A percentile compares a stretch with the other conserved stretches of the same genome.
phyloP scores from a whole-genome alignment of 2,888 invertebrate species.

The Boloria euphrosyne region DNA sequence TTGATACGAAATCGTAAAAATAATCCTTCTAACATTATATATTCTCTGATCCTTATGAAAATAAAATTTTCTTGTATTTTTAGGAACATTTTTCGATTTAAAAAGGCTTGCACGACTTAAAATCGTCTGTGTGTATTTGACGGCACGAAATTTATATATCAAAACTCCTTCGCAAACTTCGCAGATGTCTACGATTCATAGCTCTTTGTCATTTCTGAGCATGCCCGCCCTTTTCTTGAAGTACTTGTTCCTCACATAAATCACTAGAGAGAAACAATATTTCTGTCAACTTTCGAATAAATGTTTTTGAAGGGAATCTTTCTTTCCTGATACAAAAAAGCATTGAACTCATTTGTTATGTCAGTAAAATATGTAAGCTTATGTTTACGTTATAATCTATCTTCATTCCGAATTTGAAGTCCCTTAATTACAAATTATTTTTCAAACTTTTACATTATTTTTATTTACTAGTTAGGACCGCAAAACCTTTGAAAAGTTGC shows the following conservation, averaged over 20 bases:
- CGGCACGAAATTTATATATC: conserved; percentile 14
- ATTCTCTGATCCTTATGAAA: neutral
- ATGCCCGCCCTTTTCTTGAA: conserved; percentile 12
- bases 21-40: neutral
- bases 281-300: neutral
- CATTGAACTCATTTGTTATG: too few species aligned
- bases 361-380: too few species aligned
- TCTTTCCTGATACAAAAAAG: too few species aligned
- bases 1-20: too few species aligned
- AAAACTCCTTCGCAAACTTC: conserved; percentile 8
- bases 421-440: too few species aligned
- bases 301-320: too few species aligned
- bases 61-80: neutral
- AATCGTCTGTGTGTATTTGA: conserved; percentile 17
- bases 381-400: too few species aligned
- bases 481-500: too few species aligned
- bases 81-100: conserved; percentile 8
- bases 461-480: too few species aligned
- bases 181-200: conserved; percentile 6
- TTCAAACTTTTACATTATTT: too few species aligned
- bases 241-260: conserved; percentile 3
- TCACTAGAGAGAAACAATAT: neutral
- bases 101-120: conserved; percentile 8
- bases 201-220: conserved; percentile 9
- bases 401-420: too few species aligned